Percentiles rank a stretch among this genome's conserved stretches.
phyloP scores from a whole-genome alignment of 2,888 invertebrate species.

The Pharmacophagus antenor region DNA sequence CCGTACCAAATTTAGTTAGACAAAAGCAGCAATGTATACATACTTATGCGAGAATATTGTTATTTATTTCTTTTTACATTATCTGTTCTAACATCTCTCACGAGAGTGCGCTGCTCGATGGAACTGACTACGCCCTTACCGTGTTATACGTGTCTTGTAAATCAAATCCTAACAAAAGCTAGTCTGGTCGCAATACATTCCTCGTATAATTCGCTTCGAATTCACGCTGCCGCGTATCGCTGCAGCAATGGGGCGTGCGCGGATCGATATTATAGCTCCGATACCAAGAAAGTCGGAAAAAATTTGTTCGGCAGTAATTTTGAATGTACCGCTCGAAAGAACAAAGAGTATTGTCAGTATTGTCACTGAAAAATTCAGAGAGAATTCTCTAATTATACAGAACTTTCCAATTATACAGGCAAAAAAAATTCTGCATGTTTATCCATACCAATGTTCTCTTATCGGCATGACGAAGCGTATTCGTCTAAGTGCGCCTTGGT shows the following conservation, averaged over 20 bases:
- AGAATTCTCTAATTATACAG: constrained; percentile 10
- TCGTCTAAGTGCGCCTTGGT: constrained; percentile 38
- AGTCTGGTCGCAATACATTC: constrained; percentile 58
- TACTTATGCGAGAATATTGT: constrained; percentile 1
- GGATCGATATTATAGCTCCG: constrained; percentile 64
- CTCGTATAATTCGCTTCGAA: constrained; percentile 46
- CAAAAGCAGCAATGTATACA: constrained; percentile 49
- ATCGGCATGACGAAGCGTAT: constrained; percentile 49
- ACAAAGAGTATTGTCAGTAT: constrained; percentile 22
- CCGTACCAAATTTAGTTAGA: background rate
- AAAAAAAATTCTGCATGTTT: constrained; percentile 8
- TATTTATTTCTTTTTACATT: constrained; percentile 38
- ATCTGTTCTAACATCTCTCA: constrained; percentile 76
- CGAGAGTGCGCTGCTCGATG: constrained; percentile 78
- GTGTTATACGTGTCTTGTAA: constrained; percentile 63
- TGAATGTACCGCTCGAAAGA: constrained; percentile 39
- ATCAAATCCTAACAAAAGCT: constrained; percentile 56
- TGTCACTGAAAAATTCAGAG: constrained; percentile 9
- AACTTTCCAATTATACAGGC: constrained; percentile 12
- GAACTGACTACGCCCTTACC: constrained; percentile 70
- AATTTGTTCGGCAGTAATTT: constrained; percentile 65
- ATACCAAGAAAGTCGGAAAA: constrained; percentile 49
- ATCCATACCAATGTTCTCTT: constrained; percentile 33
- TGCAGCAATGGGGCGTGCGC: constrained; percentile 64
- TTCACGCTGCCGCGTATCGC: constrained; percentile 38